These are phyloP conservation scores for Drosophila flavopinicola DNA, from an alignment of 2,888 invertebrate species.

Conservation along the genomic window DNA sequence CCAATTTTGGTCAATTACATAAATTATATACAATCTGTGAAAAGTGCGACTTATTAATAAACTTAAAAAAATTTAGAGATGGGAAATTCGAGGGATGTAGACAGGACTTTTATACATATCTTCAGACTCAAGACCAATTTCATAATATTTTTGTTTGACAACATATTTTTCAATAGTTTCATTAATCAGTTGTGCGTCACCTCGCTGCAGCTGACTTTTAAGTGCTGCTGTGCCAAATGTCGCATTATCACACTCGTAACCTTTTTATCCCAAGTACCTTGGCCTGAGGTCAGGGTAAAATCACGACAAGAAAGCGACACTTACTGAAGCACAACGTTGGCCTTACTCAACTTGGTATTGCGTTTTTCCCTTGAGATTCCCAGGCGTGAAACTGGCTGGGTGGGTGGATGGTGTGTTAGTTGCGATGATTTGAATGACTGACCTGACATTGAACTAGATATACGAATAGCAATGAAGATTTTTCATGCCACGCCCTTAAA, in stretches of 20 bases:
- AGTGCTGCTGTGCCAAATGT: neutral
- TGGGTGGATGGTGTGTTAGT: slow-evolving; percentile 8
- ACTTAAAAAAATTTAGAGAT: too few relatives aligned
- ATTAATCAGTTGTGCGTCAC: neutral
- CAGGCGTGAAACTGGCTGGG: slow-evolving; percentile 19
- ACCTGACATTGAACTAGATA: slow-evolving; percentile 70
- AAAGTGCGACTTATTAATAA: too few relatives aligned
- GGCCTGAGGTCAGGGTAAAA: slow-evolving; percentile 23
- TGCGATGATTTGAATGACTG: slow-evolving; percentile 48
- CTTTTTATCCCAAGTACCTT: slow-evolving; percentile 4
- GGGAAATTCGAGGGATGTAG: too few relatives aligned
- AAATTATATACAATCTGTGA: too few relatives aligned
- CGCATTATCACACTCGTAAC: neutral
- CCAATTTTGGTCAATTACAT: too few relatives aligned
- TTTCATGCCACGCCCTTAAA: slow-evolving; percentile 46
- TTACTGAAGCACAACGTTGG: slow-evolving; percentile 16
- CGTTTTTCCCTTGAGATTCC: slow-evolving; percentile 37
- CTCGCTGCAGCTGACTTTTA: neutral
- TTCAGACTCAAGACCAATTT: too few relatives aligned
- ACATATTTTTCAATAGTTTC: too few relatives aligned
- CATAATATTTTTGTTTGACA: too few relatives aligned
- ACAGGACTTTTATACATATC: too few relatives aligned
- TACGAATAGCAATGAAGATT: slow-evolving; percentile 19
- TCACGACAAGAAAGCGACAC: slow-evolving; percentile 1
- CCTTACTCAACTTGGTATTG: slow-evolving; percentile 16